Percentiles rank a stretch among this genome's conserved stretches.
These are phyloP conservation scores for Oncorhynchus mykiss DNA, from an alignment of 2,113 vertebrate genomes.

Conservation along the genomic window DNA sequence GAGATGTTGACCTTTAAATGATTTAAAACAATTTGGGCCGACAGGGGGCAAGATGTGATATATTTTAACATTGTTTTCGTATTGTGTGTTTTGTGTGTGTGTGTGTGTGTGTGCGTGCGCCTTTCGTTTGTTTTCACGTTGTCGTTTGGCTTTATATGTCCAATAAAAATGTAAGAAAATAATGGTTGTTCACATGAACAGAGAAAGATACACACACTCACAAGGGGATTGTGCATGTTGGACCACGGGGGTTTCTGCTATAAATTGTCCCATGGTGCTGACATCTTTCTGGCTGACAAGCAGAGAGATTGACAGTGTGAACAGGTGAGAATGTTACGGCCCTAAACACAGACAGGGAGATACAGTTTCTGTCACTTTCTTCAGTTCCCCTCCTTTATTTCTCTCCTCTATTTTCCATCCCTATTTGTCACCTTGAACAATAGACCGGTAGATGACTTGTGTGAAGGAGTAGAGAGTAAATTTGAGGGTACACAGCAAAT, in stretches of 20 bases:
- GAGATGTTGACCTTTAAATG: background rate
- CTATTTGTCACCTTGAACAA: too few relatives aligned
- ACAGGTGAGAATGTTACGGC: constrained; percentile 68
- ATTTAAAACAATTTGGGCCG: background rate
- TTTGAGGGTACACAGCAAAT: too few relatives aligned
- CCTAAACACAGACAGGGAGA: constrained; percentile 11
- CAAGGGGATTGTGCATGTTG: background rate
- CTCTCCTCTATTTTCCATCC: background rate
- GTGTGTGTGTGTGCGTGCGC: too few relatives aligned
- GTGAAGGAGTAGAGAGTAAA: too few relatives aligned
- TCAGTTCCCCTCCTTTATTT: background rate
- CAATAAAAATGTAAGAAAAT: too few relatives aligned
- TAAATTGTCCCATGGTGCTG: constrained; percentile 45
- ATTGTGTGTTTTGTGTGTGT: too few relatives aligned
- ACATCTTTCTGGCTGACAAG: constrained; percentile 45
- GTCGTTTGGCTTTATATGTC: too few relatives aligned
- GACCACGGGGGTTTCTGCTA: constrained; percentile 7
- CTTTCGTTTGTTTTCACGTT: too few relatives aligned
- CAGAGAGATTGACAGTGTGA: constrained; percentile 42
- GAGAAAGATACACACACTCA: too few relatives aligned
- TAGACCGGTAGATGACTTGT: too few relatives aligned
- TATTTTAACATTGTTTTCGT: too few relatives aligned
- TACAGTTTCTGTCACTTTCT: constrained; percentile 55
- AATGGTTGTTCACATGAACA: too few relatives aligned
- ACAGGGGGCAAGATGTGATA: background rate